Evolutionary conservation across 2,797 vertebrate species (phyloP).

Genomic region (Anableps anableps): DNA sequence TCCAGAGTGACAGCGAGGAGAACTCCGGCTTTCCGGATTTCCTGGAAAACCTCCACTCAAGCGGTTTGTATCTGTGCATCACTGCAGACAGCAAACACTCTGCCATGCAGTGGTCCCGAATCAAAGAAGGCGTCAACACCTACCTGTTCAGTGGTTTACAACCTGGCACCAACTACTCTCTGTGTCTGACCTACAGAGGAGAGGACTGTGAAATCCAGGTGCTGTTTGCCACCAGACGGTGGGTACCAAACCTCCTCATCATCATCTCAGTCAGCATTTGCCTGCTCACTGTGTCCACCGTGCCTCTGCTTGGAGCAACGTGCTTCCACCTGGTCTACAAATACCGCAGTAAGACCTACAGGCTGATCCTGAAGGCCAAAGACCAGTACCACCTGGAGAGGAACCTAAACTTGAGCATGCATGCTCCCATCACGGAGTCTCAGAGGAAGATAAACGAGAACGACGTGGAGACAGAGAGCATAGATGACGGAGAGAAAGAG

Average conservation of each 20-base stretch:
- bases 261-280: conserved; percentile 94
- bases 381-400: conserved; percentile 91
- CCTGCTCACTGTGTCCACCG: conserved; percentile 92
- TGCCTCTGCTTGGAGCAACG: conserved; percentile 92
- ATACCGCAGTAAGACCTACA: conserved; percentile 94
- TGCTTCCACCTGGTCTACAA: conserved; percentile 96
- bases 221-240: conserved; percentile 91
- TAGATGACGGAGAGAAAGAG: conserved; percentile 60
- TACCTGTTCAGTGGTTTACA: conserved; percentile 90
- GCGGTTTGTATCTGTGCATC: conserved; percentile 89
- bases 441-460: conserved; percentile 87
- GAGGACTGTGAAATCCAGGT: conserved; percentile 94
- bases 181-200: conserved; percentile 90
- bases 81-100: conserved; percentile 81
- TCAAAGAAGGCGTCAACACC: conserved; percentile 88
- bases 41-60: conserved; percentile 66
- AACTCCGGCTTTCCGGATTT: conserved; percentile 44
- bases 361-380: conserved; percentile 91
- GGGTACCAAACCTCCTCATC: conserved; percentile 90
- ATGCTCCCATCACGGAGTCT: conserved; percentile 85
- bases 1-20: conserved; percentile 58
- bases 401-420: conserved; percentile 88
- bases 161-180: conserved; percentile 93
- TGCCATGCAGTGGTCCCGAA: conserved; percentile 91
- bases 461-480: conserved; percentile 69